Evolutionary conservation across 1,140 invertebrate genomes (phyloP), one percentile per base, ranked within the genome.

Genomic region (Ephestia elutella): DNA sequence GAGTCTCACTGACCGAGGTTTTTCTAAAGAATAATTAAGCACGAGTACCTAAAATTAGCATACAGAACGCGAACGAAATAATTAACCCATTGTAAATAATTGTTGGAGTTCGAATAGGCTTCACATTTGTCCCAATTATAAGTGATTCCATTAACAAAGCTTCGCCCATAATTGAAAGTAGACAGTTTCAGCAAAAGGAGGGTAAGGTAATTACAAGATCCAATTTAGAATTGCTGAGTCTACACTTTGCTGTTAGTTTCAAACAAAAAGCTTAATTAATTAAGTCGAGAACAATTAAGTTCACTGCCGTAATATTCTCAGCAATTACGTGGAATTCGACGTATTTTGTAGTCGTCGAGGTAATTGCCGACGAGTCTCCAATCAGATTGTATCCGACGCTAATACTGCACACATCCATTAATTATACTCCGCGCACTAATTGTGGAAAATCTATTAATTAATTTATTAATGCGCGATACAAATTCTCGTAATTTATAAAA

Each of bases 221-320:
- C 85, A 87, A 87, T 87, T 87, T 87, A 85, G 85, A 87, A 86
- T 86, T 87, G 82, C 83, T 82, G 82, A 85, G 79, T 87, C 82
- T 86, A 87, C 85, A 87, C 81, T 83, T 85, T 85, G 83, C 85
- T 84, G 83, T 84, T 86, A 87, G 85, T 87, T 87, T 86, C 82
- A 87, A 87, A 87, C 85, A 87, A 87, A n/a, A 87, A 87, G 85
- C 85, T 87, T 86, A 87, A 87, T 87, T 87, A 87, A 87, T 87
- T 87, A 87, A 87, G 82, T 85, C 83, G 80, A 84, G 82, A 87
- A 87, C 83, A 87, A 87, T 87, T 87, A 85, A 87, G 83, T 83
- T 85, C 77, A 78, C 73, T 83, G 82, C 80, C 82, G 82, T 86
- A 87, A 87, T 86, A 86, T 86, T 87, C 85, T 81, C 85, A 84